Percentiles rank a stretch among this genome's conserved stretches.
phyloP scores from a whole-genome alignment of 1,140 invertebrate genomes.

The Doryteuthis pealeii region DNA sequence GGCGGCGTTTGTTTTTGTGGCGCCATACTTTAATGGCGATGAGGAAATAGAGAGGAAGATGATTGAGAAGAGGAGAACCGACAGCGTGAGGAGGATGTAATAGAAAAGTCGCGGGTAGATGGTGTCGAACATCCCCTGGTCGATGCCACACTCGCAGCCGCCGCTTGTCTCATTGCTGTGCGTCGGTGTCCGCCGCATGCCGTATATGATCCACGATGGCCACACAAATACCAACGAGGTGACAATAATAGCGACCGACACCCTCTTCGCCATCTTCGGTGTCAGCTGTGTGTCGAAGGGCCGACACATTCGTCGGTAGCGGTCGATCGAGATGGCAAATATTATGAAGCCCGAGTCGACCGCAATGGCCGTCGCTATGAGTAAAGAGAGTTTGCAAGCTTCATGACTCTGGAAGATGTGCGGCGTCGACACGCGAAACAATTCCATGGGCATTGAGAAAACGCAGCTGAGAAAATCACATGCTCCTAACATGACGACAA shows the following conservation, averaged over 20 bases:
- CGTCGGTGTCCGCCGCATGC: conserved; percentile 13
- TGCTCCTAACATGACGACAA: conserved; percentile 39
- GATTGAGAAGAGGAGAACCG: conserved; percentile 12
- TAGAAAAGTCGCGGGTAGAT: conserved; percentile 23
- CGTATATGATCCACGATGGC: conserved; percentile 28
- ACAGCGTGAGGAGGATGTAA: conserved; percentile 16
- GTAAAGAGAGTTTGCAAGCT: conserved; percentile 26
- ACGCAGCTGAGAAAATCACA: conserved; percentile 46
- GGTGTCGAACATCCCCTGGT: conserved; percentile 22
- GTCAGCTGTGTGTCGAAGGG: conserved; percentile 30
- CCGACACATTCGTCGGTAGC: conserved; percentile 31
- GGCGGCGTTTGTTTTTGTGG: conserved; percentile 3
- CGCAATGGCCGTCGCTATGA: conserved; percentile 23
- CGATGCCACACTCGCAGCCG: conserved; percentile 24
- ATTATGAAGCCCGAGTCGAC: conserved; percentile 26
- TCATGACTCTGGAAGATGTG: conserved; percentile 26
- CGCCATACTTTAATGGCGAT: conserved; percentile 14
- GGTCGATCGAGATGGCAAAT: conserved; percentile 32
- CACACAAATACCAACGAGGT: conserved; percentile 20
- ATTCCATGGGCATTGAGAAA: conserved; percentile 34
- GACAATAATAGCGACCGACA: conserved; percentile 20
- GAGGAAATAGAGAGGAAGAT: conserved; percentile 14
- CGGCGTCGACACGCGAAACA: conserved; percentile 24
- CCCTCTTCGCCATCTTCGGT: conserved; percentile 15
- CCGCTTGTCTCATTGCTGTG: conserved; percentile 18